phyloP scores from a whole-genome alignment of 2,113 vertebrate species.

The Reinhardtius hippoglossoides region DNA sequence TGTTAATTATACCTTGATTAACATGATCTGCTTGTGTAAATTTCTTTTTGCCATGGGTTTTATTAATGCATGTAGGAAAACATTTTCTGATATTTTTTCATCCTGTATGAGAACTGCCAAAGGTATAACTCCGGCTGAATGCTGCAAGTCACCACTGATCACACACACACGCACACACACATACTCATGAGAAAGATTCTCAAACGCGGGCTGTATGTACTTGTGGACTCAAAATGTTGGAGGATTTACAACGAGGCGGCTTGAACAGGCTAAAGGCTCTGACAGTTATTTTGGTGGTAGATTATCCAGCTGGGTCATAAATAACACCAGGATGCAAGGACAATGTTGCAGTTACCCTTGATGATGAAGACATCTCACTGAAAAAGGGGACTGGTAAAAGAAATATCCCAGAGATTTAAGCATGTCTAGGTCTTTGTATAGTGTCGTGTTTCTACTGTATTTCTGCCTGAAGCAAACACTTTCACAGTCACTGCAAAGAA shows the following conservation, averaged over 20 bases:
- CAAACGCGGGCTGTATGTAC: slow-evolving; percentile 8
- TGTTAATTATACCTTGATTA: not conserved
- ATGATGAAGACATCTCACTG: slow-evolving; percentile 36
- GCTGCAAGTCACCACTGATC: slow-evolving; percentile 23
- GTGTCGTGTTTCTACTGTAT: slow-evolving; percentile 2
- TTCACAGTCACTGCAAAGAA: not conserved
- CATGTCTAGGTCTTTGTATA: not conserved
- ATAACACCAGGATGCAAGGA: slow-evolving; percentile 46
- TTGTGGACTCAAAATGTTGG: not conserved
- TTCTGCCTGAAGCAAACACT: not conserved
- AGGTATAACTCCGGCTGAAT: not conserved
- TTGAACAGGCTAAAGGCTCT: not conserved
- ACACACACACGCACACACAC: slow-evolving; percentile 11
- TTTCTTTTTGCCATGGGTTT: not conserved
- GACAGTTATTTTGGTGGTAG: slow-evolving; percentile 22
- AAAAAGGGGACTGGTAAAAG: slow-evolving; percentile 13
- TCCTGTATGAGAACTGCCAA: slow-evolving; percentile 20
- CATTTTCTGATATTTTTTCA: slow-evolving; percentile 21
- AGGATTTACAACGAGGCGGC: slow-evolving; percentile 28
- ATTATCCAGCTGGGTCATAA: slow-evolving; percentile 32
- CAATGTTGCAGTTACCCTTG: slow-evolving; percentile 21
- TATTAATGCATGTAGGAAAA: not conserved
- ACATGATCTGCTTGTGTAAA: not conserved
- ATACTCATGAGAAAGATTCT: not conserved
- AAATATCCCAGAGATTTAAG: slow-evolving; percentile 7